Conservation (phyloP, 2,797 vertebrate species). For the Lepus oiostolus region DNA sequence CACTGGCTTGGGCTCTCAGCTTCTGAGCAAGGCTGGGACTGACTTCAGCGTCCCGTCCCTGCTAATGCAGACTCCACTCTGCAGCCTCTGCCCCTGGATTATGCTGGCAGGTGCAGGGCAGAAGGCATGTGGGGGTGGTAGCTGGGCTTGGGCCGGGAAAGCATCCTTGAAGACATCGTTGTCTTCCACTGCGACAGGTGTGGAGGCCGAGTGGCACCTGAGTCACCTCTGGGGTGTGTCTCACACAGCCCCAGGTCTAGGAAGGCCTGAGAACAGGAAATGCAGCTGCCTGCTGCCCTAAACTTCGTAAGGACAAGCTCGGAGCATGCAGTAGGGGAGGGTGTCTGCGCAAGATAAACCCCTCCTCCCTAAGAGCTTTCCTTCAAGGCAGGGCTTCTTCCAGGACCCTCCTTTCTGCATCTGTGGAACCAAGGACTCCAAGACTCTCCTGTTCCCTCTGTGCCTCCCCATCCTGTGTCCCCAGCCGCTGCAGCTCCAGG, state of each 20-base stretch:
- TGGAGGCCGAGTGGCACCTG: background rate
- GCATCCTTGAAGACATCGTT: too few relatives aligned
- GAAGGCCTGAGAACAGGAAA: background rate
- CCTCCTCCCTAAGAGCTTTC: background rate
- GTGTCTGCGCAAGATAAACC: background rate
- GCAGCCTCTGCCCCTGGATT: background rate
- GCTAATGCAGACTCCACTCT: background rate
- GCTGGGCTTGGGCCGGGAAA: background rate
- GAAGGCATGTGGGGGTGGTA: background rate
- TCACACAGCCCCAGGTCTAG: background rate
- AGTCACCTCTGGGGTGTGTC: background rate
- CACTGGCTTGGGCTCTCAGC: fast-evolving
- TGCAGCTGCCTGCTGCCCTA: background rate
- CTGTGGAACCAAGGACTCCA: background rate
- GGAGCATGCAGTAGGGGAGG: too few relatives aligned
- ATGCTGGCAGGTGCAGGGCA: background rate
- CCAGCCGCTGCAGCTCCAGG: background rate
- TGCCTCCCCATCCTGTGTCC: background rate
- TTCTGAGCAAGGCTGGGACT: background rate
- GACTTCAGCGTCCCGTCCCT: background rate
- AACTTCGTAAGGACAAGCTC: background rate
- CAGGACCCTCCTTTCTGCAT: background rate
- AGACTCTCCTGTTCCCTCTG: background rate
- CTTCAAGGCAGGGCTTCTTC: background rate
- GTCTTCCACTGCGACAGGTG: background rate